Conservation (phyloP, 2,113 vertebrate genomes). For the Castor canadensis region DNA sequence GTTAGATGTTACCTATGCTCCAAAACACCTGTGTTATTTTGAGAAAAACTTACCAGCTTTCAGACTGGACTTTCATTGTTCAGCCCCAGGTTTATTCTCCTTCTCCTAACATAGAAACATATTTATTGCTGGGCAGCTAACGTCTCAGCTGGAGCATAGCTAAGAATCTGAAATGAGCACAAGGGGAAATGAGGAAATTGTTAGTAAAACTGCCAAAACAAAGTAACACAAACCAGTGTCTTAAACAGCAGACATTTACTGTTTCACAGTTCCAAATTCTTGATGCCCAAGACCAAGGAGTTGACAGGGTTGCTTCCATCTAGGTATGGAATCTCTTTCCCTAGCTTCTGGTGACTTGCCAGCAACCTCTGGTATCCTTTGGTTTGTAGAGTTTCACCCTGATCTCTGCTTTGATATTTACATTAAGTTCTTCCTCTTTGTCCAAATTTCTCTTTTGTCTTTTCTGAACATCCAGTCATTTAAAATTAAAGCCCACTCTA, state of each 20-base stretch:
- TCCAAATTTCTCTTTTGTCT: background rate
- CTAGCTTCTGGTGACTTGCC: background rate
- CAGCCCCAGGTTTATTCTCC: background rate
- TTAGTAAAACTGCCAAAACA: background rate
- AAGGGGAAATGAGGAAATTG: background rate
- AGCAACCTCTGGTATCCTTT: background rate
- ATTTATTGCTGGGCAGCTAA: too few species aligned
- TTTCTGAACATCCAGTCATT: background rate
- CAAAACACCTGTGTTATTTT: background rate
- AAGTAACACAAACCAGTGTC: background rate
- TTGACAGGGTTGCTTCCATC: background rate
- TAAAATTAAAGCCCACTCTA: background rate
- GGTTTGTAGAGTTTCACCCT: background rate
- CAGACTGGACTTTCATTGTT: background rate
- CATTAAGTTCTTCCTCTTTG: background rate
- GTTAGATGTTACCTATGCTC: background rate
- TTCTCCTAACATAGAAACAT: background rate
- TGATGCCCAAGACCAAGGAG: background rate
- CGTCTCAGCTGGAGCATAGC: background rate
- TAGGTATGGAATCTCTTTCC: accelerated
- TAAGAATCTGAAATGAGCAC: background rate
- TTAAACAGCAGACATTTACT: background rate
- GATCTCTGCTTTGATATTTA: background rate
- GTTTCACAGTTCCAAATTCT: background rate
- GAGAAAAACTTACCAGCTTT: background rate